Conservation (phyloP, 92 coral and sea anemone species). For the Montipora capitata region DNA sequence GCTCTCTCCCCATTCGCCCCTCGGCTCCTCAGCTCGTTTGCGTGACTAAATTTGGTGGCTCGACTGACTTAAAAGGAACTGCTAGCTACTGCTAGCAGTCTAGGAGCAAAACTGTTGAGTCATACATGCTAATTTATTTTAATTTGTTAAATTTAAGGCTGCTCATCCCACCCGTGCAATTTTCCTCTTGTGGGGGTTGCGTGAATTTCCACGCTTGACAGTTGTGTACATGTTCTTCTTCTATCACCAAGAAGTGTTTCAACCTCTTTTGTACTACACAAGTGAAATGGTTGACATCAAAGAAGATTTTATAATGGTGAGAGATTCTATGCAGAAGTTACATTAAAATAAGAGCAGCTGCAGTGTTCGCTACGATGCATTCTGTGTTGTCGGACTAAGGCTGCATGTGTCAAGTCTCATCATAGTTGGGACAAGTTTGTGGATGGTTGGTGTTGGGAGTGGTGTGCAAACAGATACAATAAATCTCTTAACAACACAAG, state of each 20-base stretch:
- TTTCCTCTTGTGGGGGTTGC: constrained; percentile 90
- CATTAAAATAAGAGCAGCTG: too few relatives aligned
- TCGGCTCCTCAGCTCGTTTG: too few relatives aligned
- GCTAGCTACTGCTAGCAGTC: neutral
- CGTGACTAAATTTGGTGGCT: too few relatives aligned
- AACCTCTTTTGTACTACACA: constrained; percentile 84
- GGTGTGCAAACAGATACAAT: too few relatives aligned
- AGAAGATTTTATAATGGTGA: constrained; percentile 19
- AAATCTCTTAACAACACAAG: too few relatives aligned
- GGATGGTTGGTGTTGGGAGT: too few relatives aligned
- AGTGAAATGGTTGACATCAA: constrained; percentile 61
- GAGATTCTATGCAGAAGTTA: neutral
- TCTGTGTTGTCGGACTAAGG: too few relatives aligned
- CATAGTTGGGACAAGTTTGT: too few relatives aligned
- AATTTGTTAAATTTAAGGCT: constrained; percentile 47
- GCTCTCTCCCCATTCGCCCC: too few relatives aligned
- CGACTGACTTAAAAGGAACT: too few relatives aligned
- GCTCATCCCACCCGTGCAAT: constrained; percentile 79
- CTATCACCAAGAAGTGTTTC: constrained; percentile 79
- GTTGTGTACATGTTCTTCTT: constrained; percentile 70
- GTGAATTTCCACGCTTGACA: constrained; percentile 95
- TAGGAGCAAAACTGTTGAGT: neutral
- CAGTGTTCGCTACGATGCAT: too few relatives aligned
- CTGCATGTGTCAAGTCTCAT: too few relatives aligned
- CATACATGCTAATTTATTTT: neutral